Evolutionary conservation across 1,140 invertebrate genomes (phyloP).

Genomic region (Asobara japonica): DNA sequence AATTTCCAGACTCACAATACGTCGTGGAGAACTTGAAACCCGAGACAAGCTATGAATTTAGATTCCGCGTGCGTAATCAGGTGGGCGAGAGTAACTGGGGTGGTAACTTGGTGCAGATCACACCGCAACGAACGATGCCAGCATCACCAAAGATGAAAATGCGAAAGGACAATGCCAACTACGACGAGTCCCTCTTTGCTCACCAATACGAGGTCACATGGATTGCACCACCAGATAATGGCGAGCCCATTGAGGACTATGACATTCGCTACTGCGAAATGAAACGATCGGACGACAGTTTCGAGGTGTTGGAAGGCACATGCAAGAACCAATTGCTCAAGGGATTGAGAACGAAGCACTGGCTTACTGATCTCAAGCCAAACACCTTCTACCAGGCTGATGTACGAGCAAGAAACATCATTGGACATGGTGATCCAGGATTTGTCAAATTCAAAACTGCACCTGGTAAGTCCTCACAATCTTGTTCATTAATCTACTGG

Average conservation of each 20-base stretch:
- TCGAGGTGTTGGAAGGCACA: slow-evolving; percentile 70
- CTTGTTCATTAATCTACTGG: slow-evolving; percentile 14
- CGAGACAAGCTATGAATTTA: slow-evolving; percentile 83
- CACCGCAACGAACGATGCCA: slow-evolving; percentile 68
- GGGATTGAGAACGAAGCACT: slow-evolving; percentile 72
- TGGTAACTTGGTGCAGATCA: slow-evolving; percentile 67
- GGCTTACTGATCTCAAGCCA: slow-evolving; percentile 74
- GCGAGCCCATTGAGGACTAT: slow-evolving; percentile 86
- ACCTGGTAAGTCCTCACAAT: slow-evolving; percentile 76
- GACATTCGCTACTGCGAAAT: slow-evolving; percentile 80
- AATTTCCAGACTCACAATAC: slow-evolving; percentile 71
- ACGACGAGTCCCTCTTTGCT: slow-evolving; percentile 70
- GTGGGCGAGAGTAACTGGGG: slow-evolving; percentile 83
- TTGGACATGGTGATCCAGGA: slow-evolving; percentile 81
- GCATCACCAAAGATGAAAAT: slow-evolving; percentile 68
- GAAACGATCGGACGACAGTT: slow-evolving; percentile 70
- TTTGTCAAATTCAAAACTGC: slow-evolving; percentile 83
- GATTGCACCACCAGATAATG: slow-evolving; percentile 86
- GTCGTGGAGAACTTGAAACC: slow-evolving; percentile 84
- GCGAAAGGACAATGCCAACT: slow-evolving; percentile 40
- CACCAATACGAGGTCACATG: slow-evolving; percentile 84
- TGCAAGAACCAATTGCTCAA: slow-evolving; percentile 70
- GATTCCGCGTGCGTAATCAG: slow-evolving; percentile 85
- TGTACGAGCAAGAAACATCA: slow-evolving; percentile 83
- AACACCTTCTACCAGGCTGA: slow-evolving; percentile 86